Conservation (phyloP, 2,797 vertebrate species). For the Phalanger gymnotis region DNA sequence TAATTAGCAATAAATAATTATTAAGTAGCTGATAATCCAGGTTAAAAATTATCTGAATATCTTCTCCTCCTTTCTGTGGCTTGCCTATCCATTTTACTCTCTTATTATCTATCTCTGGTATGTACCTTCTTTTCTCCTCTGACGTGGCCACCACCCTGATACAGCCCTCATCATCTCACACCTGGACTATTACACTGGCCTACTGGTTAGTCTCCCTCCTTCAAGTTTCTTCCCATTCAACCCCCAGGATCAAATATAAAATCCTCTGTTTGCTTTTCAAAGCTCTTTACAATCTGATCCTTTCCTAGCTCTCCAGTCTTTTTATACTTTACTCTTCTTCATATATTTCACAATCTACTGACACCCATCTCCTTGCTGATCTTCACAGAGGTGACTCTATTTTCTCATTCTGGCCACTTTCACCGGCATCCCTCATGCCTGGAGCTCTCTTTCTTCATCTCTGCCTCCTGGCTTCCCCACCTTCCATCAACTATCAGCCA, state of each 20-base stretch:
- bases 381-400: not conserved
- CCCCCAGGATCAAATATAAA: not conserved
- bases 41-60: conserved; percentile 8
- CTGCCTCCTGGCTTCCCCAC: not conserved
- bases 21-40: conserved; percentile 27
- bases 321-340: not conserved
- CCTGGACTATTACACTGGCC: not conserved
- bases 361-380: not conserved
- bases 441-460: not conserved
- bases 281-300: not conserved
- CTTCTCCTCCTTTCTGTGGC: not conserved
- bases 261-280: not conserved
- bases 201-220: not conserved
- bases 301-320: not conserved
- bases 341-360: not conserved
- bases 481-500: not conserved
- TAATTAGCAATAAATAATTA: conserved; percentile 18
- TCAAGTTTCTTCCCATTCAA: not conserved
- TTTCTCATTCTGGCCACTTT: not conserved
- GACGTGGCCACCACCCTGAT: not conserved
- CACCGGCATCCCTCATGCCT: not conserved
- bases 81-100: conserved; percentile 23
- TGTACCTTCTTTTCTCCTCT: not conserved
- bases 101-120: not conserved
- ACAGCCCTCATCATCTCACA: not conserved